A percentile compares a stretch with the other conserved stretches of the same genome.
These are phyloP conservation scores for Corythoichthys intestinalis DNA, from an alignment of 2,113 vertebrate species.

Conservation along the genomic window DNA sequence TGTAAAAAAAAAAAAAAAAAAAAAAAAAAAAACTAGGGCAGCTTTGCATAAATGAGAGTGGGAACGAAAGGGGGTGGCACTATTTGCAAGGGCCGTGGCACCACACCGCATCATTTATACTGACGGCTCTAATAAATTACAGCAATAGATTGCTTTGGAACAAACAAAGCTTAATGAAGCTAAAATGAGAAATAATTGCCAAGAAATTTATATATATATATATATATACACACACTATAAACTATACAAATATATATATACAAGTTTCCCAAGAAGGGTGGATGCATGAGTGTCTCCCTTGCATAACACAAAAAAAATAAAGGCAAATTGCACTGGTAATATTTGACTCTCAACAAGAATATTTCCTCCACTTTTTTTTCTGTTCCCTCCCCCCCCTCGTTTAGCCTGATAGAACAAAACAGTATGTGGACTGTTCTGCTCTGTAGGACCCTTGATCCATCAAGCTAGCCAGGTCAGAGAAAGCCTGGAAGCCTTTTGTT, in stretches of 20 bases:
- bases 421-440: constrained; percentile 46
- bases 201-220: constrained; percentile 41
- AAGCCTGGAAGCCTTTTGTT: constrained; percentile 61
- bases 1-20: constrained; percentile 39
- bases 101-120: constrained; percentile 62
- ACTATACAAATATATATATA: not conserved
- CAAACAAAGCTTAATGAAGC: constrained; percentile 73
- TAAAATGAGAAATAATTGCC: constrained; percentile 67
- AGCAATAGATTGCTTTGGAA: constrained; percentile 65
- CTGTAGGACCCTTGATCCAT: constrained; percentile 51
- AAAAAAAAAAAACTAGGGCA: constrained; percentile 62
- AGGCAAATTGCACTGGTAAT: constrained; percentile 57
- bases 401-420: constrained; percentile 31
- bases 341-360: constrained; percentile 21
- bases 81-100: constrained; percentile 50
- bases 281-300: constrained; percentile 40
- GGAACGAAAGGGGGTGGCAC: constrained; percentile 25
- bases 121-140: constrained; percentile 71
- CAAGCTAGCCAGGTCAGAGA: constrained; percentile 52
- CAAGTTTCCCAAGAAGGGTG: constrained; percentile 36
- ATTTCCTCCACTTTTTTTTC: not conserved
- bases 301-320: constrained; percentile 34
- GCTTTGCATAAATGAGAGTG: constrained; percentile 51
- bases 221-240: not conserved
- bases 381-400: constrained; percentile 11